Evolutionary conservation across 2,797 vertebrate genomes (phyloP), one percentile per base, ranked within the genome.

Genomic region (Enteromius treurensis): DNA sequence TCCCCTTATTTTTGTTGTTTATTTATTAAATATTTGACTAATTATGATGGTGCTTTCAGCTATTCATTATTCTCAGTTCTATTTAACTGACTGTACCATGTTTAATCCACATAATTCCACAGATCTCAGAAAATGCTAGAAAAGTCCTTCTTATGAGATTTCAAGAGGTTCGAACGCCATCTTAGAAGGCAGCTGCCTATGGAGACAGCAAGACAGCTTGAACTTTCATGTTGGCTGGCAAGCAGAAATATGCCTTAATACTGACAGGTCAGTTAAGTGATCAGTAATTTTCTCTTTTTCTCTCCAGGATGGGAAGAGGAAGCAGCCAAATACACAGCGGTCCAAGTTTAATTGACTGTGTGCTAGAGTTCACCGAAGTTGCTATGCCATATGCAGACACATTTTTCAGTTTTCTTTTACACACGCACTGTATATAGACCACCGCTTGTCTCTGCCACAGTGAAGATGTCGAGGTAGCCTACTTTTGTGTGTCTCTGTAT

Each of bases 251-350:
- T 51, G 62, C 45, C n/a, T 45, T 55, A 79, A 55, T 68, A 55
- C 77, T 79, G 64, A 79, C 77, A 79, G 47, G 47, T 79, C 77
- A 79, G 64, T 79, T 79, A 55, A 79, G n/a, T 51, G 64, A 55
- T 53, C 64, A 55, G 77, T 79, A 69, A 79, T 69, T 75, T 75
- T 75, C 51, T 40, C 73, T 79, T 67, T 67, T 34, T 79, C 29
- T 79, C 29, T 51, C 29, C 45, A 67, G 19, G 32, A 79, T 47
- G 29, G 29, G 21, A 67, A 65, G 62, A 79, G 42, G 62, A 79
- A 37, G 45, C 62, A 79, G 77, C 77, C 77, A 79, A 79, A 79
- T 51, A 47, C 23, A 45, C 15, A 6, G n/a, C 4, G 6, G 29
- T 34, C 45, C 77, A 67, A 79, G 77, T 79, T 79, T 79, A 79